These are phyloP conservation scores for Heliothis peltigera DNA, from an alignment of 2,888 invertebrate species.

Conservation along the genomic window DNA sequence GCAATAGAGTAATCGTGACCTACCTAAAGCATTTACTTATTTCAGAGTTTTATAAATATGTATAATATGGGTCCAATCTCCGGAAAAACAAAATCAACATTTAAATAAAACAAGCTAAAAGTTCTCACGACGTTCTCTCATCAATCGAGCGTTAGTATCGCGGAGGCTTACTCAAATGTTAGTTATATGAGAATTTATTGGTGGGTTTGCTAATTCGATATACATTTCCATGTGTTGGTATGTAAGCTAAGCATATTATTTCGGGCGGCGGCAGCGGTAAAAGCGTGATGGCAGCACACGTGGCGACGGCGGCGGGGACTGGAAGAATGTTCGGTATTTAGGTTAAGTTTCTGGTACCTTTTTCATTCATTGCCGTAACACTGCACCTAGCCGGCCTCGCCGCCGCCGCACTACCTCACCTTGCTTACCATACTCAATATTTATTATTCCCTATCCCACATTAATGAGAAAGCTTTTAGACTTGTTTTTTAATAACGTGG, in stretches of 20 bases:
- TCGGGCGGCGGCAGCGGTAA: constrained; percentile 82
- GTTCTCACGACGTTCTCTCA: constrained; percentile 62
- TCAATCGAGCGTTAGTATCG: constrained; percentile 58
- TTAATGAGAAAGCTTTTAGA: constrained; percentile 77
- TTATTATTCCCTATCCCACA: constrained; percentile 75
- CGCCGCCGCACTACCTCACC: constrained; percentile 59
- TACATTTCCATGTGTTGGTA: constrained; percentile 79
- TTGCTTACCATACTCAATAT: constrained; percentile 70
- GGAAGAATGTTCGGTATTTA: constrained; percentile 88
- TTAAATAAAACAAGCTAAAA: constrained; percentile 57
- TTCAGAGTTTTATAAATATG: constrained; percentile 36
- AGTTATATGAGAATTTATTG: constrained; percentile 66
- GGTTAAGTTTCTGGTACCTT: constrained; percentile 88
- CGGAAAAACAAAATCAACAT: constrained; percentile 42
- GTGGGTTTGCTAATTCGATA: constrained; percentile 78
- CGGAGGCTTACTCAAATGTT: constrained; percentile 65
- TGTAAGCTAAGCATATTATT: constrained; percentile 83
- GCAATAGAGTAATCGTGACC: constrained; percentile 16
- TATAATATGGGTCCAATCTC: constrained; percentile 12
- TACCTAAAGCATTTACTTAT: constrained; percentile 35
- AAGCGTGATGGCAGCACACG: constrained; percentile 84
- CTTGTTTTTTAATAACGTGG: constrained; percentile 69
- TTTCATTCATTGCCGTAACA: constrained; percentile 88
- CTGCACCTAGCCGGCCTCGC: constrained; percentile 80
- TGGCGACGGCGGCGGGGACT: constrained; percentile 81